Evolutionary conservation across 1,140 invertebrate species (phyloP).

Genomic region (Oncopodura yosiiana): DNA sequence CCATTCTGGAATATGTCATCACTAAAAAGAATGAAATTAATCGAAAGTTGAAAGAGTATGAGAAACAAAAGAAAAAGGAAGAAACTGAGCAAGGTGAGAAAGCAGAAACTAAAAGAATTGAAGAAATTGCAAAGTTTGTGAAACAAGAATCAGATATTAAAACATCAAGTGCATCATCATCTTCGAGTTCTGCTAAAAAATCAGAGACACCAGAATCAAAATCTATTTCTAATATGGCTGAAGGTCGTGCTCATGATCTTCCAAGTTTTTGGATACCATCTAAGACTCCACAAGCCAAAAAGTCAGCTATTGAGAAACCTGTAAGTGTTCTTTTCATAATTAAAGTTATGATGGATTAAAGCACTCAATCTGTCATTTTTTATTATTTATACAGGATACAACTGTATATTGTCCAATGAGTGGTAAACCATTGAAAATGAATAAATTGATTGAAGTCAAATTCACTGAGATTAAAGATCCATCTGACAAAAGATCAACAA

Average conservation of each 20-base stretch:
- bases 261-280: constrained; percentile 98
- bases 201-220: constrained; percentile 16
- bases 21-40: constrained; percentile 88
- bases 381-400: constrained; percentile 51
- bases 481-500: constrained; percentile 67
- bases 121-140: constrained; percentile 63
- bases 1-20: constrained; percentile 90
- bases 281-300: constrained; percentile 67
- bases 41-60: constrained; percentile 83
- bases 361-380: constrained; percentile 9
- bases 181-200: constrained; percentile 8
- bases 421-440: constrained; percentile 74
- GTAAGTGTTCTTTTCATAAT: constrained; percentile 40
- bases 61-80: constrained; percentile 64
- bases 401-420: constrained; percentile 91
- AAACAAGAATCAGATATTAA: no score
- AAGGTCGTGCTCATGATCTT: constrained; percentile 58
- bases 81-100: constrained; percentile 56
- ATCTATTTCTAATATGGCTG: constrained; percentile 66
- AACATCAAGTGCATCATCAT: no score
- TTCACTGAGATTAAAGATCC: constrained; percentile 83
- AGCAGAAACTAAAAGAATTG: constrained; percentile 57
- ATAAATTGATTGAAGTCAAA: constrained; percentile 87
- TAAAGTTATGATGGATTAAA: not conserved
- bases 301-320: constrained; percentile 66